These are phyloP conservation scores for Edolisoma coerulescens DNA, from an alignment of 2,113 vertebrate species.

Conservation along the genomic window DNA sequence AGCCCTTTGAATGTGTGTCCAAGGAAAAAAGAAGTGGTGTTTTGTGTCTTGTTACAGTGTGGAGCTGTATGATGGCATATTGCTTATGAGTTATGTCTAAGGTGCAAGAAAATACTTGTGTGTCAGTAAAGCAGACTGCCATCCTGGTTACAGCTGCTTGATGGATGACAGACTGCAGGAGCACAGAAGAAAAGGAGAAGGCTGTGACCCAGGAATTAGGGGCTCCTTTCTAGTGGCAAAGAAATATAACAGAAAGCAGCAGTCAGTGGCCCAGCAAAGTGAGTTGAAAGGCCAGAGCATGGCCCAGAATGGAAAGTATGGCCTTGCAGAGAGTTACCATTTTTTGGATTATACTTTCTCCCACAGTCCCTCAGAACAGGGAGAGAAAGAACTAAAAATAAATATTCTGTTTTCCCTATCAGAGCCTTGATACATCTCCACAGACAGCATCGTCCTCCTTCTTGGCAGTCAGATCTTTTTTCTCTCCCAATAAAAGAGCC, in stretches of 20 bases:
- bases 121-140: not conserved
- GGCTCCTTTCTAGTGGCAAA: not conserved
- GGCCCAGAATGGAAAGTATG: not conserved
- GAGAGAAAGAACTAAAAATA: not conserved
- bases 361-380: not conserved
- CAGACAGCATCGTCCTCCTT: not conserved
- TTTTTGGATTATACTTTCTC: not conserved
- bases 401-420: not conserved
- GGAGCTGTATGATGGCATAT: not conserved
- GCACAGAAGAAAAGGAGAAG: not conserved
- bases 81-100: not conserved
- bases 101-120: not conserved
- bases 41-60: not conserved
- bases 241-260: not conserved
- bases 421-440: not conserved
- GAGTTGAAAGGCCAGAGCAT: not conserved
- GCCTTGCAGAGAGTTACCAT: not conserved
- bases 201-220: not conserved
- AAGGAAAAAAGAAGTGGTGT: not conserved
- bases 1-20: not conserved
- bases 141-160: not conserved
- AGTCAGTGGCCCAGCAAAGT: not conserved
- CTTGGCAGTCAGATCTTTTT: conserved; percentile 50
- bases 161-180: not conserved
- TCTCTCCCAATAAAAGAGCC: conserved; percentile 51